phyloP scores from a whole-genome alignment of 2,113 vertebrate genomes.

The Grammomys surdaster region DNA sequence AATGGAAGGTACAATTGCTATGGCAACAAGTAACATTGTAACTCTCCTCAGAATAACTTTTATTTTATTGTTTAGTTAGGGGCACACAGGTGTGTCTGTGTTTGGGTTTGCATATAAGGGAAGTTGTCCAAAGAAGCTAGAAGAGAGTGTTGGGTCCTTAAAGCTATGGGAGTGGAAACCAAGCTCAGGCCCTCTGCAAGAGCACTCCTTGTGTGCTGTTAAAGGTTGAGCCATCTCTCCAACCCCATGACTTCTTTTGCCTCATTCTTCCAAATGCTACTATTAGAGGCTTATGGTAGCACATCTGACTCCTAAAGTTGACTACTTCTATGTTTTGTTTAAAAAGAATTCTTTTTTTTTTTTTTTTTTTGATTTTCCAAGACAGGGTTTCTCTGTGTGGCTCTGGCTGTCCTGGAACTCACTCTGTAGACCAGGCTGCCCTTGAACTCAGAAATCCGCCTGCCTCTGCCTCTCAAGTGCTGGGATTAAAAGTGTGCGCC shows the following conservation, averaged over 20 bases:
- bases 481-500: no score
- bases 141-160: background rate
- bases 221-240: background rate
- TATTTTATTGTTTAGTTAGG: background rate
- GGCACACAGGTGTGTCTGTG: background rate
- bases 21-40: background rate
- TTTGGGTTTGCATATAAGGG: background rate
- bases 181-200: background rate
- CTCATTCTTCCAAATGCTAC: background rate
- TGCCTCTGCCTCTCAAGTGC: no score
- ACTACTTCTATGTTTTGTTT: background rate
- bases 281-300: background rate
- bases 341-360: background rate
- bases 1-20: background rate
- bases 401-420: no score
- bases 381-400: no score
- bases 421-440: no score
- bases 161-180: background rate
- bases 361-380: no score
- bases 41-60: background rate
- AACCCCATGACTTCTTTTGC: background rate
- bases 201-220: background rate
- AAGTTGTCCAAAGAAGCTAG: background rate
- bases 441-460: no score
- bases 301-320: background rate